Evolutionary conservation across 1,140 invertebrate species (phyloP), one percentile per base, ranked within the genome.

Genomic region (Marisa cornuarietis): DNA sequence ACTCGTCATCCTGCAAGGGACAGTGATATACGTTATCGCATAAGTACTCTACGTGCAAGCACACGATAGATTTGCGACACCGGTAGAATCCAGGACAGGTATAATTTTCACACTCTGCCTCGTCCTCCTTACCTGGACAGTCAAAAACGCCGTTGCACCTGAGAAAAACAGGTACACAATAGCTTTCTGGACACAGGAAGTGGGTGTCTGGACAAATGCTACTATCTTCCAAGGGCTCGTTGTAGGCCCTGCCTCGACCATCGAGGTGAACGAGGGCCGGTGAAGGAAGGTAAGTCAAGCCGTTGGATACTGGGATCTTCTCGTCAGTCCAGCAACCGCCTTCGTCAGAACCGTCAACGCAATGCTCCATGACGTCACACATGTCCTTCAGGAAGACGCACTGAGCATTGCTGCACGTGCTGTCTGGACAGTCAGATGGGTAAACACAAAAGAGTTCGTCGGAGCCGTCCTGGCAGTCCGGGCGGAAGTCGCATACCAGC

Each of bases 301-400:
- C 16, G 54, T 11, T 58, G 54, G 54, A 58, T 58, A 58, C 8
- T 14, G 54, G 54, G 2, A 58, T 58, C 54, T 58, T 58, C 54
- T 58, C 54, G 54, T 58, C 54, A 14, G 54, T 58, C 8, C 54
- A 8, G 16, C 54, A 58, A 8, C 54, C 54, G 11, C 4, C 4
- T 8, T 82, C 81, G 52, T 82, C 81, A n/a, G 81, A 82, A 26
- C 22, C 73, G 42, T 82, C 81, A 0, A 68, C 71, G 26, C 81
- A 82, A 65, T 82, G 71, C 52, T 79, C 76, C 73, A 72, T 79
- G 14, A 76, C 81, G 49, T 82, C 81, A 71, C 81, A 82, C 7
- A 42, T n/a, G 63, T 77, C 42, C 8, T 68, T 14, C 14, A n/a
- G 22, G 4, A 51, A 8, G 18, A 77, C 20, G 18, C 76, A 77